Percentiles rank a stretch among this genome's conserved stretches.
These are phyloP conservation scores for Champsocephalus esox DNA, from an alignment of 2,797 vertebrate genomes.

Conservation along the genomic window DNA sequence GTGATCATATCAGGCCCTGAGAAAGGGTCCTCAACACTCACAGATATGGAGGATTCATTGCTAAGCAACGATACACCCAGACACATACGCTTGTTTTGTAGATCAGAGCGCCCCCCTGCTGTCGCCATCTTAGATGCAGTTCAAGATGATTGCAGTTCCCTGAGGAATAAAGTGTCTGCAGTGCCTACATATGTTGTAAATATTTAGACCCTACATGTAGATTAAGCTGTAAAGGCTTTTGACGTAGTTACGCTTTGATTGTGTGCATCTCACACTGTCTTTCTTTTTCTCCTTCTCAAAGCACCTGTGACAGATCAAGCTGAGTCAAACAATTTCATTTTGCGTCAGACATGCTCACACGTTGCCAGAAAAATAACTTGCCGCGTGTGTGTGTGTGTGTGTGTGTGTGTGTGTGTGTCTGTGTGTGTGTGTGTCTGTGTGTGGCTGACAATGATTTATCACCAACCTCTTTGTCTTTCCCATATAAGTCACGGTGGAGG, in stretches of 20 bases:
- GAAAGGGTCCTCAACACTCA: conserved; percentile 59
- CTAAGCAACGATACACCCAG: conserved; percentile 65
- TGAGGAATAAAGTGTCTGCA: conserved; percentile 5
- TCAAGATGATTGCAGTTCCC: too few relatives aligned
- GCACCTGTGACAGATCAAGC: conserved; percentile 76
- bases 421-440: conserved; percentile 38
- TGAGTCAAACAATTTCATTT: conserved; percentile 70
- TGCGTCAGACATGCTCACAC: conserved; percentile 63
- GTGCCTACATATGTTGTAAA: conserved; percentile 34
- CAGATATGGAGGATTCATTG: conserved; percentile 78
- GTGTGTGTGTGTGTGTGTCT: conserved; percentile 45
- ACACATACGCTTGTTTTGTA: conserved; percentile 40
- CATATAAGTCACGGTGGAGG: conserved; percentile 70
- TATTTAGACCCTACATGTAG: neutral
- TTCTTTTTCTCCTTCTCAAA: conserved; percentile 4
- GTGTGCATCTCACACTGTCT: neutral
- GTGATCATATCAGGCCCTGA: conserved; percentile 61
- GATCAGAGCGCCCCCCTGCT: conserved; percentile 64
- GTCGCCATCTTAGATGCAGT: conserved; percentile 18
- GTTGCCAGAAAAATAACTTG: conserved; percentile 37
- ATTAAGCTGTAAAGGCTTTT: conserved; percentile 5
- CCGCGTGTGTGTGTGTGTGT: conserved; percentile 36
- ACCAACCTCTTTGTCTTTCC: conserved; percentile 68
- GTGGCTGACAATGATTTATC: conserved; percentile 66
- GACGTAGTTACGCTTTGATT: neutral